Conservation (phyloP, 2,888 invertebrate species). For the Stenichneumon culpator region DNA sequence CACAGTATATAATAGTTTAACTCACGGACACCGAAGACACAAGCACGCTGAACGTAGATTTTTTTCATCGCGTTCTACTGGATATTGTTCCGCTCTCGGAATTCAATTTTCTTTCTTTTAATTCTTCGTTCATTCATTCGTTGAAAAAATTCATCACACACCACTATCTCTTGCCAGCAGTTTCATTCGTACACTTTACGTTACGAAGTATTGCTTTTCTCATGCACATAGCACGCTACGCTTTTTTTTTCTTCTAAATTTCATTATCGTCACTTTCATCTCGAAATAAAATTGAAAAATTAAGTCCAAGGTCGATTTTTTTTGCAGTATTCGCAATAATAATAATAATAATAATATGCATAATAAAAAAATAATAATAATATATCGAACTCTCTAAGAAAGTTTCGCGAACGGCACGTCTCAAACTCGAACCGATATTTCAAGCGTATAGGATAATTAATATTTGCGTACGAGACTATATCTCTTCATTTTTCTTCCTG, state of each 20-base stretch:
- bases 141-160: constrained; percentile 55
- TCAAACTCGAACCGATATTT: constrained; percentile 10
- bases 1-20: constrained; percentile 49
- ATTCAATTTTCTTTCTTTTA: constrained; percentile 18
- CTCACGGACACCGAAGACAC: constrained; percentile 63
- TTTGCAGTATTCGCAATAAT: constrained; percentile 16
- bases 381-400: constrained; percentile 22
- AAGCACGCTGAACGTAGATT: constrained; percentile 55
- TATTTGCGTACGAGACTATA: constrained; percentile 34
- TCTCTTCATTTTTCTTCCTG: constrained; percentile 20
- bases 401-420: not conserved
- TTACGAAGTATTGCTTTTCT: constrained; percentile 92
- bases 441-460: constrained; percentile 16
- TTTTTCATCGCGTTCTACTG: constrained; percentile 63
- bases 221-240: constrained; percentile 83
- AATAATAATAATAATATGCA: constrained; percentile 33
- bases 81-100: constrained; percentile 27
- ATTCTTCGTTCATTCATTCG: constrained; percentile 54
- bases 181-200: constrained; percentile 82
- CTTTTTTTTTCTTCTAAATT: constrained; percentile 37
- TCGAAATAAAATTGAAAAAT: constrained; percentile 17
- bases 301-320: not conserved
- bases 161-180: constrained; percentile 43
- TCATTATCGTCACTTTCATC: constrained; percentile 31
- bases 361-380: constrained; percentile 35